phyloP scores from a whole-genome alignment of 2,888 invertebrate genomes.

The Phaonia tiefii region DNA sequence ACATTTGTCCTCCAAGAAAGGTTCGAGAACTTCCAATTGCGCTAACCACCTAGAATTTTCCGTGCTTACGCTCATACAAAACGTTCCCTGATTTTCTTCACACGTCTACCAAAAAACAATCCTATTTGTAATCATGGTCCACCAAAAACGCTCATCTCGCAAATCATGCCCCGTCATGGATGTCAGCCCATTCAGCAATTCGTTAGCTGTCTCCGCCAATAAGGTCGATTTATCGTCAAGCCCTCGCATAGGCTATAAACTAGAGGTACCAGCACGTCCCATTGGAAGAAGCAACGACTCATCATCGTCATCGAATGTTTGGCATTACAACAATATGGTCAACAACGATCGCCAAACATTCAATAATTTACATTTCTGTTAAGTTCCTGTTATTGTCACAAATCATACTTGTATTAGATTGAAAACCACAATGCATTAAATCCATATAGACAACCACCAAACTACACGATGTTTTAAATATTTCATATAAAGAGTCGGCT shows the following conservation, averaged over 20 bases:
- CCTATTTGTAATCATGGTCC: conserved; percentile 75
- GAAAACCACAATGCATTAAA: conserved; percentile 1
- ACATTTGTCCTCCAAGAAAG: conserved; percentile 90
- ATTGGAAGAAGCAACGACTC: background rate
- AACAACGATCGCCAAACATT: conserved; percentile 77
- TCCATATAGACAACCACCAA: no score
- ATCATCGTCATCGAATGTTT: conserved; percentile 69
- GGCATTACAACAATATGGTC: conserved; percentile 78
- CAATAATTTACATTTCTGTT: conserved; percentile 78
- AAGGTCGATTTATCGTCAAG: conserved; percentile 72
- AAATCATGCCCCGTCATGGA: conserved; percentile 75
- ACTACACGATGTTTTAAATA: no score
- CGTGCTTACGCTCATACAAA: conserved; percentile 90
- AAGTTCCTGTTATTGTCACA: no score
- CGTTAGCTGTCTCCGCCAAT: conserved; percentile 43
- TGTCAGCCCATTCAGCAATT: conserved; percentile 74
- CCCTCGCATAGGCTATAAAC: conserved; percentile 64
- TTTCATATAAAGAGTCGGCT: no score
- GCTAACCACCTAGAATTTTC: conserved; percentile 92
- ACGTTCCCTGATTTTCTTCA: conserved; percentile 87
- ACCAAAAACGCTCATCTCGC: conserved; percentile 73
- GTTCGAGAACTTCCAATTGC: conserved; percentile 91
- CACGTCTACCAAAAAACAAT: background rate
- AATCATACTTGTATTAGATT: no score
- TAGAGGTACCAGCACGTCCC: conserved; percentile 43